Percentiles rank a stretch among this genome's conserved stretches.
Evolutionary conservation across 2,888 invertebrate genomes (phyloP).

Genomic region (Cheilosia variabilis): DNA sequence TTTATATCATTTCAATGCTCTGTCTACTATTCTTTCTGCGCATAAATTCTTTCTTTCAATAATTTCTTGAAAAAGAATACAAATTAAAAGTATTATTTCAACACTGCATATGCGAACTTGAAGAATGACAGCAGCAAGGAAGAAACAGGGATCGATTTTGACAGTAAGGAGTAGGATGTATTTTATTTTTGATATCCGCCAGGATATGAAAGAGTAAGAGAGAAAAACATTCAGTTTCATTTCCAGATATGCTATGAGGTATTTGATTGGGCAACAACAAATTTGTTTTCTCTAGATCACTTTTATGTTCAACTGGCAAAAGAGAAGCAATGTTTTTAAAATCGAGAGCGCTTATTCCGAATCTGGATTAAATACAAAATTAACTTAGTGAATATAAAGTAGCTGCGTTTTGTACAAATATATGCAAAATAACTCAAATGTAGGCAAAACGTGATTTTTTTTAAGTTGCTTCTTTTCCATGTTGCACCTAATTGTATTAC

Average conservation of each 20-base stretch:
- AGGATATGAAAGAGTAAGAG: conserved; percentile 33
- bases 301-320: too few relatives aligned
- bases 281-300: too few relatives aligned
- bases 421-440: too few relatives aligned
- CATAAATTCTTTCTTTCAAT: neutral
- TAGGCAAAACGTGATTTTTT: too few relatives aligned
- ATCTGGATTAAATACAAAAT: too few relatives aligned
- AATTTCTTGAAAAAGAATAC: conserved; percentile 1
- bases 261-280: too few relatives aligned
- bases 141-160: conserved; percentile 60
- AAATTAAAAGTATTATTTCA: conserved; percentile 29
- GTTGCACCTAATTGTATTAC: too few relatives aligned
- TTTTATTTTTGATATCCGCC: conserved; percentile 29
- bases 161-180: conserved; percentile 23
- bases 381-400: too few relatives aligned
- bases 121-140: conserved; percentile 31
- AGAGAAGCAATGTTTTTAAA: too few relatives aligned
- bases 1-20: neutral
- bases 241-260: neutral
- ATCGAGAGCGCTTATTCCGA: too few relatives aligned
- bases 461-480: too few relatives aligned
- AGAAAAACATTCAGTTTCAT: neutral
- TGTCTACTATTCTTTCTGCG: neutral
- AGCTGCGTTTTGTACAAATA: too few relatives aligned
- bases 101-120: conserved; percentile 31